Evolutionary conservation across 2,113 vertebrate species (phyloP).

Genomic region (Misgurnus anguillicaudatus): DNA sequence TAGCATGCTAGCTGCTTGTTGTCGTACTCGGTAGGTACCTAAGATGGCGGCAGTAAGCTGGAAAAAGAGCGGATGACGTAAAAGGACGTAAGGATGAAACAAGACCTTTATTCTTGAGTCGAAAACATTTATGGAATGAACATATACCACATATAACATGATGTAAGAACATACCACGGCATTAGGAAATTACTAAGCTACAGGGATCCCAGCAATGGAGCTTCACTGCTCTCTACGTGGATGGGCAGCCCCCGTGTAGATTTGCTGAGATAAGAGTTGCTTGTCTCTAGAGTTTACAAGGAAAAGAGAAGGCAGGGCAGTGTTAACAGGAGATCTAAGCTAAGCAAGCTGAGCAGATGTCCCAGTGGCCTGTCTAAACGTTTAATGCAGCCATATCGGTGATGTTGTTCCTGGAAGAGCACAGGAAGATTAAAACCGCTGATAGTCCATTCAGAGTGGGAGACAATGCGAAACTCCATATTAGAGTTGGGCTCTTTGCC

Average conservation of each 20-base stretch:
- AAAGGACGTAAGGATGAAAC: too few relatives aligned
- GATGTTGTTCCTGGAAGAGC: slow-evolving; percentile 34
- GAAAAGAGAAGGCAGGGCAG: not conserved
- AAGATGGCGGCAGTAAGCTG: too few relatives aligned
- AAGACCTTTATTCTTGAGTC: too few relatives aligned
- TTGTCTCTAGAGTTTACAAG: not conserved
- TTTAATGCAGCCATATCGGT: slow-evolving; percentile 29
- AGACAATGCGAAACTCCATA: slow-evolving; percentile 16
- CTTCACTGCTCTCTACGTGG: not conserved
- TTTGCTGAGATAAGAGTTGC: not conserved
- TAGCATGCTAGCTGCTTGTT: too few relatives aligned
- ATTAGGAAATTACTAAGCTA: not conserved
- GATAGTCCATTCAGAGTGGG: slow-evolving; percentile 41
- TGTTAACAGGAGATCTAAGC: slow-evolving; percentile 38
- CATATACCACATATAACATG: too few relatives aligned
- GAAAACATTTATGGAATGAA: too few relatives aligned
- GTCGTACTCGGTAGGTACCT: too few relatives aligned
- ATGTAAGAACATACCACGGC: too few relatives aligned
- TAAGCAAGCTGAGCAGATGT: slow-evolving; percentile 17
- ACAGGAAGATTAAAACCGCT: slow-evolving; percentile 35
- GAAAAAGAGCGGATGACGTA: too few relatives aligned
- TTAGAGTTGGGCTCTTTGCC: slow-evolving; percentile 25
- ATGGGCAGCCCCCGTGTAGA: slow-evolving; percentile 4
- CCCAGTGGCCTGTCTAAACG: slow-evolving; percentile 28
- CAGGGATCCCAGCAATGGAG: not conserved